Evolutionary conservation across 2,113 vertebrate species (phyloP).

Genomic region (Cavia aperea): DNA sequence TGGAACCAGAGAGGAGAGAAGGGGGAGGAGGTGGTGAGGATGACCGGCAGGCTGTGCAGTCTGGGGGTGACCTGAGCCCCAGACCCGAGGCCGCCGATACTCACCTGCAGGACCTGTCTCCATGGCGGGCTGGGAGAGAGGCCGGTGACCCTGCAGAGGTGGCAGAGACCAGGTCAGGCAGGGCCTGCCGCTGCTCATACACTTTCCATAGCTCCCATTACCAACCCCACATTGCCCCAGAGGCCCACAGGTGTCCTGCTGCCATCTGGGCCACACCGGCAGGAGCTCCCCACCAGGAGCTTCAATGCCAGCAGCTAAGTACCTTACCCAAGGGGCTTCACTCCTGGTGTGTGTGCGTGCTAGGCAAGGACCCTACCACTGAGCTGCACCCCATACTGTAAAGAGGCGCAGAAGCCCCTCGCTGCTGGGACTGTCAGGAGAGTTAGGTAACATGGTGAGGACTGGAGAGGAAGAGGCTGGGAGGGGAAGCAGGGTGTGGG

Average conservation of each 20-base stretch:
- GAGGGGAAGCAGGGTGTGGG: neutral
- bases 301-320: neutral
- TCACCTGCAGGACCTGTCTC: conserved; percentile 53
- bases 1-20: neutral
- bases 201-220: neutral
- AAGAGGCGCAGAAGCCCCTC: neutral
- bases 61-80: neutral
- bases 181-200: neutral
- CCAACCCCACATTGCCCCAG: neutral
- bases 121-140: conserved; percentile 50
- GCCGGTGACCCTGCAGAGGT: conserved; percentile 43
- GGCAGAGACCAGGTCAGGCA: neutral
- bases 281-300: neutral
- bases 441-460: neutral
- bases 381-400: neutral
- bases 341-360: neutral
- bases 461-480: neutral
- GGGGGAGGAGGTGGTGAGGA: neutral
- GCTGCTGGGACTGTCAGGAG: neutral
- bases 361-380: no score
- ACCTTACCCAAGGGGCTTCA: neutral
- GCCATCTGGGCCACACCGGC: no score
- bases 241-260: neutral
- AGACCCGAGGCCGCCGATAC: neutral
- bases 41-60: neutral